Base-by-base conservation (phyloP, 2,113 vertebrate species). In the Rhombomys opimus region DNA sequence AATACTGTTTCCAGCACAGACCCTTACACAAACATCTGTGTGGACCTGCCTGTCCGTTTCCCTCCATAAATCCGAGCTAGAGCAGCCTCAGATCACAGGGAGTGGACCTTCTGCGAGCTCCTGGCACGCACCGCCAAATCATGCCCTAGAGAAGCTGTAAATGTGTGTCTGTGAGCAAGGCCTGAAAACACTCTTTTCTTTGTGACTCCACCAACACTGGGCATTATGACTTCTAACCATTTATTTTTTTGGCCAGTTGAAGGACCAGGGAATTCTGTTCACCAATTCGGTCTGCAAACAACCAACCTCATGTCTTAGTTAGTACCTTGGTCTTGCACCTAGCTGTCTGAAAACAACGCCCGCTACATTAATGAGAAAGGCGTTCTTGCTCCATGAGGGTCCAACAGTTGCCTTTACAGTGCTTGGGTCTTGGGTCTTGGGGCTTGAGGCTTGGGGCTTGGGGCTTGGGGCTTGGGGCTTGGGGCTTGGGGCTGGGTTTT, bases 341-440 rank as follows among this genome's bases (percentile, higher is more conserved):
- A 1, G 68, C 6, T 46, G 7, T 38, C 73, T 0, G 1, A 52
- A 89, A 46, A 27, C 50, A 63, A 50, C 20, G 1, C 12, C n/a
- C 0, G 5, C 0, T 14, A 32, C 52, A 15, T 15, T 4, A 5
- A 14, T 23, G 0, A 63, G 46, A 46, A 1, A 4, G 0, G 0
- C 20, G 22, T 2, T 1, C 23, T 2, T 13, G 17, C 23, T 61
- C 57, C 20, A 27, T 27, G 25, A 30, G 50, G 30, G 50, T 0
- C 6, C 41, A 87, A 46, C 63, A 1, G 4, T 5, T 46, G 41
- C 32, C 52, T 50, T 5, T 3, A 7, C 15, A 68, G 76, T 30
- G 23, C 5, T 32, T 23, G 7, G 27, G 70, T 0, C 9, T n/a
- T n/a, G n/a, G n/a, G n/a, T n/a, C n/a, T n/a, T 46, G 46, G 5